A percentile compares a stretch with the other conserved stretches of the same genome.
These are phyloP conservation scores for Carettochelys insculpta DNA, from an alignment of 2,113 vertebrate genomes.

Conservation along the genomic window DNA sequence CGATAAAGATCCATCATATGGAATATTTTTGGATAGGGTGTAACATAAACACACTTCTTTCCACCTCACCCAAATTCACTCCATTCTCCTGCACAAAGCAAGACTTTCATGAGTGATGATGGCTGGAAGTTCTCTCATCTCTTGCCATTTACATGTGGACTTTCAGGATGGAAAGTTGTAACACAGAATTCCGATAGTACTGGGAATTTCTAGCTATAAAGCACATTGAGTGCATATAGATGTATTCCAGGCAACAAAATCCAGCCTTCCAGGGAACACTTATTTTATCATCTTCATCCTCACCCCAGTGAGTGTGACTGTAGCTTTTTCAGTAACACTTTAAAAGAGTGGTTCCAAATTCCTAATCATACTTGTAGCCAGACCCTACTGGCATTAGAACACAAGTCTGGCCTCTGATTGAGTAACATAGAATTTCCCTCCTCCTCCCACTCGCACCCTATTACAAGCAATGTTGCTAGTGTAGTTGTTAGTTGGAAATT, in stretches of 20 bases:
- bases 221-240: constrained; percentile 50
- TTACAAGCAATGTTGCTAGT: too few species aligned
- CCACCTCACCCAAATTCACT: rapidly evolving
- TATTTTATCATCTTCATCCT: constrained; percentile 45
- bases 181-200: constrained; percentile 51
- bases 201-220: constrained; percentile 2
- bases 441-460: too few species aligned
- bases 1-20: constrained; percentile 58
- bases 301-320: background rate
- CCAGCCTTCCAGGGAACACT: constrained; percentile 55
- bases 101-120: constrained; percentile 46
- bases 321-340: constrained; percentile 32
- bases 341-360: constrained; percentile 4
- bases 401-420: background rate
- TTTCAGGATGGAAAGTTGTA: constrained; percentile 60
- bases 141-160: constrained; percentile 64
- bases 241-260: constrained; percentile 61
- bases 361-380: background rate
- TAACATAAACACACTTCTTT: constrained; percentile 3
- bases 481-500: too few species aligned
- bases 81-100: background rate
- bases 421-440: background rate
- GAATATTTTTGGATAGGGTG: constrained; percentile 48
- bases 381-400: background rate
- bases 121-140: constrained; percentile 65